Conservation (phyloP, 2,888 invertebrate genomes). For the Charanyca ferruginea region DNA sequence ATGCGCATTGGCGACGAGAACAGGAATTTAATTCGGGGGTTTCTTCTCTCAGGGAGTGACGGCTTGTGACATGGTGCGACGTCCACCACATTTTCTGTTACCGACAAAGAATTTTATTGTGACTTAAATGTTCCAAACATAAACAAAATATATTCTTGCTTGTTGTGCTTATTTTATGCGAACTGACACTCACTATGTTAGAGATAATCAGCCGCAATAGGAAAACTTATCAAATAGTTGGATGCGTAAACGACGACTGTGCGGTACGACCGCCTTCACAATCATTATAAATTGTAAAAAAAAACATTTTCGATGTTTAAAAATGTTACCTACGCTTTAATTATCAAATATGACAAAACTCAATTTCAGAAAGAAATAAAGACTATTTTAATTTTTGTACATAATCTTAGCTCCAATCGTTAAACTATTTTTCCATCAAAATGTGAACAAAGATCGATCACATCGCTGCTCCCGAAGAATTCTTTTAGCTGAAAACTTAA, state of each 20-base stretch:
- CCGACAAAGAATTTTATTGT: slow-evolving; percentile 75
- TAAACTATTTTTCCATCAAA: slow-evolving; percentile 39
- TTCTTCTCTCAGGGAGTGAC: slow-evolving; percentile 80
- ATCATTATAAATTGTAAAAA: neutral
- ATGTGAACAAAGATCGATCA: slow-evolving; percentile 56
- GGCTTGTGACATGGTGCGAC: slow-evolving; percentile 82
- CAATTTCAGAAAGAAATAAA: neutral
- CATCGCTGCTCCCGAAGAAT: slow-evolving; percentile 51
- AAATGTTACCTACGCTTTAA: neutral
- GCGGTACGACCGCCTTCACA: neutral
- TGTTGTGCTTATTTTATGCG: slow-evolving; percentile 33
- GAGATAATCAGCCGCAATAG: neutral
- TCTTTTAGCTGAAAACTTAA: slow-evolving; percentile 67
- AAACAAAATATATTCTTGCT: slow-evolving; percentile 44
- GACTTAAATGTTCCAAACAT: slow-evolving; percentile 65
- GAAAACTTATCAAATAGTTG: neutral
- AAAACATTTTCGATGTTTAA: neutral
- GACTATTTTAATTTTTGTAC: neutral
- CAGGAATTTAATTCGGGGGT: slow-evolving; percentile 89
- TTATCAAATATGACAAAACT: neutral
- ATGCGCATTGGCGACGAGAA: slow-evolving; percentile 73
- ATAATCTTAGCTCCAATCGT: slow-evolving; percentile 7
- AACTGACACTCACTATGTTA: slow-evolving; percentile 14
- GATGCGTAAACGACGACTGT: neutral
- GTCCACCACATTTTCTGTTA: slow-evolving; percentile 79